Conservation (phyloP, 2,113 vertebrate species). For the Syrmaticus mikado region DNA sequence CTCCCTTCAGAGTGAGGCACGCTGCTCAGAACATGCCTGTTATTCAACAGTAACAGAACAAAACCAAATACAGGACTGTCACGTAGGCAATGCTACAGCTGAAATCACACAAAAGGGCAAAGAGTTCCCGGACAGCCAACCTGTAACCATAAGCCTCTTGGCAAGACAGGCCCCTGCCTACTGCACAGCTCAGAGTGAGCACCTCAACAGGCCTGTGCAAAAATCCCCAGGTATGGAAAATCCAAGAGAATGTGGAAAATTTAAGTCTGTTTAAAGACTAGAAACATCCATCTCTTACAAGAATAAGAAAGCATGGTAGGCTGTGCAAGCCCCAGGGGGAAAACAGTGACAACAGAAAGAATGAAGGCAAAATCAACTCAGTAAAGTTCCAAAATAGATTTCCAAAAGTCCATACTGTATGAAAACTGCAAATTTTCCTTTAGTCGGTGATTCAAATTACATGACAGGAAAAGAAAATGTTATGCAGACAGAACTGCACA, state of each 20-base stretch:
- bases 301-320: neutral
- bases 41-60: neutral
- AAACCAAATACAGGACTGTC: neutral
- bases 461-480: neutral
- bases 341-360: neutral
- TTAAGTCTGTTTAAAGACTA: neutral
- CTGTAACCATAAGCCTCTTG: rapidly evolving
- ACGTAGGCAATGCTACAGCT: neutral
- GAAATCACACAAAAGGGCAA: neutral
- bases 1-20: neutral
- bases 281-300: neutral
- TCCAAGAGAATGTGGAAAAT: neutral
- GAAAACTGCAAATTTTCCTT: neutral
- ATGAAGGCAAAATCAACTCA: neutral
- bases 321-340: no score
- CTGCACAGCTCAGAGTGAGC: neutral
- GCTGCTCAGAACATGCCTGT: neutral
- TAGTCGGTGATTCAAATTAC: neutral
- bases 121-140: neutral
- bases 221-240: neutral
- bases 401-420: rapidly evolving
- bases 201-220: neutral
- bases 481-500: neutral
- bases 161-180: neutral
- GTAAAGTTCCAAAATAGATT: neutral